These are phyloP conservation scores for Epinephelus awoara DNA, from an alignment of 2,797 vertebrate genomes.

Conservation along the genomic window DNA sequence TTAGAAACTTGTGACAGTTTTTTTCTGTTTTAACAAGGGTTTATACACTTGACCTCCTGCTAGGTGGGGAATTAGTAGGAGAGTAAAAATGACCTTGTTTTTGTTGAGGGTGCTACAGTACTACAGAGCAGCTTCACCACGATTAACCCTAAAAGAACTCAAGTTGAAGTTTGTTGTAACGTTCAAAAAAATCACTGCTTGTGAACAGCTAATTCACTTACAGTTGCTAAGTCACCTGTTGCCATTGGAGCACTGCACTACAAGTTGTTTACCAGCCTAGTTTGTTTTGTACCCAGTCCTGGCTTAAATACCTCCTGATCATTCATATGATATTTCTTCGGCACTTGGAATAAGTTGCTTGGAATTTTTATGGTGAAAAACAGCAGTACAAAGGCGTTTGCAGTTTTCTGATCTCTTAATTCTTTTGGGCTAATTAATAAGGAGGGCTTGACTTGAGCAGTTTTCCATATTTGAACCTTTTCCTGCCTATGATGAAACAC, in stretches of 20 bases:
- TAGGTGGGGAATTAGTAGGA: neutral
- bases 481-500: neutral
- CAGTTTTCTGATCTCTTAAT: neutral
- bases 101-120: neutral
- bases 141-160: neutral
- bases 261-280: neutral
- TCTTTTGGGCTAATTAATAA: neutral
- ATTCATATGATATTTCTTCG: neutral
- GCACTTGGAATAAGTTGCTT: neutral
- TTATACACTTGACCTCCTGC: neutral
- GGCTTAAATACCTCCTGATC: neutral
- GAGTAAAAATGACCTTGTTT: neutral
- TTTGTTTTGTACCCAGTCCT: neutral
- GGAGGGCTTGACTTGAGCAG: neutral
- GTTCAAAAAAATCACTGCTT: no score
- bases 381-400: neutral
- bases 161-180: neutral
- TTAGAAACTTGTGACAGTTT: neutral
- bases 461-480: neutral
- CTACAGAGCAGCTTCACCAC: neutral
- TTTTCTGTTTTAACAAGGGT: neutral
- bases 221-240: conserved; percentile 9
- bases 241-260: neutral
- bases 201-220: neutral
- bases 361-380: neutral